Conservation (phyloP, 2,797 vertebrate species). For the Periophthalmus magnuspinnatus region DNA sequence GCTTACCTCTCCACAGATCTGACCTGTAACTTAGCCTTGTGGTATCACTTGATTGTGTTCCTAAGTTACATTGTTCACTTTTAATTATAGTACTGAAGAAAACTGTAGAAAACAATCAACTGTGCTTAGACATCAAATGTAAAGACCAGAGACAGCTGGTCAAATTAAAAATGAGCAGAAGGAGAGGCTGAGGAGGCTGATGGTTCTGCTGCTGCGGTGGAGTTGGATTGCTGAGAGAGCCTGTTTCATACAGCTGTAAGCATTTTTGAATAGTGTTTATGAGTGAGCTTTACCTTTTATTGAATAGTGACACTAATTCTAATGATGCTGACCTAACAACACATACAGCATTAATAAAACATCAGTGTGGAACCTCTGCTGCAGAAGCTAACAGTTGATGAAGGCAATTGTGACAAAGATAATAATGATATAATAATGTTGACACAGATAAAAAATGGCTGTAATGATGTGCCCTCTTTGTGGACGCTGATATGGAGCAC, state of each 20-base stretch:
- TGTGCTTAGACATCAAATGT: too few species aligned
- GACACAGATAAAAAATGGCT: not conserved
- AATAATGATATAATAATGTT: too few species aligned
- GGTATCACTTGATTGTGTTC: too few species aligned
- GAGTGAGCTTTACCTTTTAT: not conserved
- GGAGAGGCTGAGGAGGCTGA: too few species aligned
- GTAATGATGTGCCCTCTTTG: not conserved
- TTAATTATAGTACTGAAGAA: too few species aligned
- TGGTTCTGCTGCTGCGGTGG: not conserved
- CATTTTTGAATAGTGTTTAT: not conserved
- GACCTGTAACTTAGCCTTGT: too few species aligned
- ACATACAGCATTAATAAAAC: not conserved
- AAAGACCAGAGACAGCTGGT: too few species aligned
- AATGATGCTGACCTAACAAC: not conserved
- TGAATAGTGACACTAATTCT: not conserved
- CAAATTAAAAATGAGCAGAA: too few species aligned
- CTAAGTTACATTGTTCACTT: too few species aligned
- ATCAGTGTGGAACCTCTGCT: not conserved
- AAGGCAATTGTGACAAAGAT: not conserved
- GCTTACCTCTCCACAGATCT: too few species aligned
- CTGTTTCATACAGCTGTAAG: not conserved
- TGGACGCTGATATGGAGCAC: not conserved
- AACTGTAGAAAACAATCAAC: too few species aligned
- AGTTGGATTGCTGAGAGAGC: not conserved
- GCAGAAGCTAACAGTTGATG: not conserved